Evolutionary conservation across 1,140 invertebrate genomes (phyloP), one percentile per base, ranked within the genome.

Genomic region (Apocrypta bakeri): DNA sequence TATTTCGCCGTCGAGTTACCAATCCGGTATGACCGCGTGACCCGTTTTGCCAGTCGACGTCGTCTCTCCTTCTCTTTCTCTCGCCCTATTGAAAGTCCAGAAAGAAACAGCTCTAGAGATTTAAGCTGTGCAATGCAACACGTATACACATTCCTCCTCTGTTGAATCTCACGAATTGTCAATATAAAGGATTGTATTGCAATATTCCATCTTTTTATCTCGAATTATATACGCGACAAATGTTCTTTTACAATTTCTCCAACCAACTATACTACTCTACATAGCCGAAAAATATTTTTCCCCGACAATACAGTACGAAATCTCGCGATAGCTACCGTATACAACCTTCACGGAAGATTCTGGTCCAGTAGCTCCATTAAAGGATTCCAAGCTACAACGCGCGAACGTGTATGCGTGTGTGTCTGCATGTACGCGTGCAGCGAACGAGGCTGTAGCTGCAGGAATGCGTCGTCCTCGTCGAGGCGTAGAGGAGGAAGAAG

Each of bases 1-100:
- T 78, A 29, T 48, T 66, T 69, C 29, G 17, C 40, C 17, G 27
- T 11, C 25, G 80, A 76, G 81, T 76, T 82, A 79, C 81, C 75
- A 83, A 72, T 86, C 81, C 82, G 76, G 79, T 85, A 86, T 86
- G 85, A 86, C 85, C 84, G 84, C 85, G 84, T 87, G 85, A 87
- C 85, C 85, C 82, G 84, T 85, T 86, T 87, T 72, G 66, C 81
- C 77, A 83, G 42, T 84, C 75, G 31, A 24, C 76, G 71, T 12
- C 73, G 17, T 27, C 21, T 1, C 25, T 29, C 66, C n/a, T 12
- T 6, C 71, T 73, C 37, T 0, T n/a, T 25, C 40, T 25, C 40
- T 37, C 25, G 69, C n/a, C 1, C 63, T 76, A 71, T 77, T 63
- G 40, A 83, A 37, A 73, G 29, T n/a, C n/a, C n/a, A 63, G 56